Evolutionary conservation across 2,888 invertebrate genomes (phyloP).

Genomic region (Drosophila nr. fundita): DNA sequence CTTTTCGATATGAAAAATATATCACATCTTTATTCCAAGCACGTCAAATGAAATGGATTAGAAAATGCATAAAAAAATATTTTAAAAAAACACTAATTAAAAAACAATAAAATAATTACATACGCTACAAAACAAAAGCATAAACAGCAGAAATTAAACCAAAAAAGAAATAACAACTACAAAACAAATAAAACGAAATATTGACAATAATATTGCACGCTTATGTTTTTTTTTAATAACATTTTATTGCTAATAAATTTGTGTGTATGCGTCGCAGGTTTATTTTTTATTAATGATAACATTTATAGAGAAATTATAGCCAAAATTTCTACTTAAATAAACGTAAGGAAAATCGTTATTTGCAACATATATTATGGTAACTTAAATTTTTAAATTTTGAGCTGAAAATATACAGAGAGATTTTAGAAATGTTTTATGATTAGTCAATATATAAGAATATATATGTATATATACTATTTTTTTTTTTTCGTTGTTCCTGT

Average conservation of each 20-base stretch:
- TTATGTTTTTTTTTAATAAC: conserved; percentile 58
- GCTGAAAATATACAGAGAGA: conserved; percentile 83
- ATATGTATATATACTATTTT: conserved; percentile 19
- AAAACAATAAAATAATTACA: not conserved
- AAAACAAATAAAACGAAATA: conserved; percentile 44
- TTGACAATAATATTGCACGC: conserved; percentile 42
- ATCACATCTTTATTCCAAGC: conserved; percentile 18
- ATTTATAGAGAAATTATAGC: conserved; percentile 50
- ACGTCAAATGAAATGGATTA: not conserved
- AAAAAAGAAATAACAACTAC: not conserved
- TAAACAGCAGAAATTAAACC: conserved; percentile 11
- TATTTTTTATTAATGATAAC: conserved; percentile 43
- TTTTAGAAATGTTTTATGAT: conserved; percentile 61
- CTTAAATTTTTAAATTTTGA: conserved; percentile 78
- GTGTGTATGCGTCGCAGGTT: conserved; percentile 39
- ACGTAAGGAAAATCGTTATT: conserved; percentile 39
- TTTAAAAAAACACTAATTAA: not conserved
- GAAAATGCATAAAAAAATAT: not conserved
- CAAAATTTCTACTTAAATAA: conserved; percentile 43
- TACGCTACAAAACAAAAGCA: conserved; percentile 6
- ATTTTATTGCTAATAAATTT: conserved; percentile 62
- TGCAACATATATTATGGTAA: conserved; percentile 29
- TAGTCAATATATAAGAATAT: conserved; percentile 55
- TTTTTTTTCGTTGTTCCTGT: conserved; percentile 30
- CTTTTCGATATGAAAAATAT: conserved; percentile 26